Conservation (phyloP, 2,797 vertebrate species). For the Melanotaenia nigrans region DNA sequence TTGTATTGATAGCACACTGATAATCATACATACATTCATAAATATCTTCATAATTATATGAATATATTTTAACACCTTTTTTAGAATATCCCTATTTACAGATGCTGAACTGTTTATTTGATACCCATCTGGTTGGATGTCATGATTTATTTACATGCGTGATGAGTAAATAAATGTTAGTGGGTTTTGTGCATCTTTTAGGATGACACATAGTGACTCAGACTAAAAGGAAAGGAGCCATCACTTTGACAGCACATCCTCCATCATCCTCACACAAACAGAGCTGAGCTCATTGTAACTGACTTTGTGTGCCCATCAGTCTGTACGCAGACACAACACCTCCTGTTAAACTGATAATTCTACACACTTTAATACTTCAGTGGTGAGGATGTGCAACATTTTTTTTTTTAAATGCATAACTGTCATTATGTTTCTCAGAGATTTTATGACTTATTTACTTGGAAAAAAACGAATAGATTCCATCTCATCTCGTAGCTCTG, state of each 20-base stretch:
- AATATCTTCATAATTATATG: too few relatives aligned
- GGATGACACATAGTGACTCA: slow-evolving; percentile 21
- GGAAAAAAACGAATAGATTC: too few relatives aligned
- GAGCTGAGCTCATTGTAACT: slow-evolving; percentile 18
- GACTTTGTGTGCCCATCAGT: slow-evolving; percentile 31
- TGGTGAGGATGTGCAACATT: background rate
- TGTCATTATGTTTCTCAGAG: too few relatives aligned
- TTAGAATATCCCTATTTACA: too few relatives aligned
- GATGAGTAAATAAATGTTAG: background rate
- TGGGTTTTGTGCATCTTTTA: slow-evolving; percentile 15
- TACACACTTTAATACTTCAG: background rate
- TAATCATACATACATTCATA: too few relatives aligned
- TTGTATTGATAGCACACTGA: too few relatives aligned
- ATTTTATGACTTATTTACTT: too few relatives aligned
- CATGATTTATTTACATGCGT: background rate
- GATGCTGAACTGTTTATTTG: background rate
- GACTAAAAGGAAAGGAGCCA: background rate
- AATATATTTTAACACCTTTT: too few relatives aligned
- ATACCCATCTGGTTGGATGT: background rate
- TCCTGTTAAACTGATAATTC: slow-evolving; percentile 31
- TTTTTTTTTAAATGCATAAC: background rate
- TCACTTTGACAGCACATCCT: slow-evolving; percentile 32
- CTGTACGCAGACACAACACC: slow-evolving; percentile 24
- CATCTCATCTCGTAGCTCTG: too few relatives aligned
- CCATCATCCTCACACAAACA: slow-evolving; percentile 17